Evolutionary conservation across 35 echinoderm and acorn worm species (phyloP).

Genomic region (Stichopus chloronotus): DNA sequence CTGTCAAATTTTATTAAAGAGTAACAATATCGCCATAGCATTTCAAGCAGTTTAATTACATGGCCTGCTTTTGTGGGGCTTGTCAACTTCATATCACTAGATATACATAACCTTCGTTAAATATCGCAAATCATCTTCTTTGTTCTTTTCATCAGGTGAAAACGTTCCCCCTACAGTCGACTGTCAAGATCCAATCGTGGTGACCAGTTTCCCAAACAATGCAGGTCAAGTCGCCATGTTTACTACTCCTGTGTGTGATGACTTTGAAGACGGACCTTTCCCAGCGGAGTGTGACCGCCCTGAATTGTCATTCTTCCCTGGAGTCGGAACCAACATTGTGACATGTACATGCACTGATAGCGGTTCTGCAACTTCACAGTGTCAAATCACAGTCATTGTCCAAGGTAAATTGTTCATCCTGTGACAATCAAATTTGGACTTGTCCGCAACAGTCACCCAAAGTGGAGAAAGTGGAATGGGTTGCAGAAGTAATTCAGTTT

Average conservation of each 20-base stretch:
- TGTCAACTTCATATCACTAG: no score
- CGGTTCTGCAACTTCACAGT: not conserved
- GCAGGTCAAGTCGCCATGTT: not conserved
- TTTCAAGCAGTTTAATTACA: no score
- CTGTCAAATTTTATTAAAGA: no score
- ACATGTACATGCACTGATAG: constrained; percentile 8
- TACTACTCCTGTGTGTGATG: not conserved
- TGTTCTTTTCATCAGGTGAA: not conserved
- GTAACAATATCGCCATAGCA: no score
- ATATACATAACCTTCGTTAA: no score
- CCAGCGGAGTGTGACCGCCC: not conserved
- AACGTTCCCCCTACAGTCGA: not conserved
- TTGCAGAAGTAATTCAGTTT: no score
- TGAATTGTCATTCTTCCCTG: not conserved
- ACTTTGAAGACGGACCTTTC: not conserved
- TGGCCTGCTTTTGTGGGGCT: no score
- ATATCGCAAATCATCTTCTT: not conserved
- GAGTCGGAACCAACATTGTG: not conserved
- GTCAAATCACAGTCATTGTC: not conserved
- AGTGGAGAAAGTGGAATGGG: no score
- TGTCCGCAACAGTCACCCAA: no score
- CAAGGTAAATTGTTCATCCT: not conserved
- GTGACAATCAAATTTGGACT: no score
- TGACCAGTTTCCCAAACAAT: not conserved
- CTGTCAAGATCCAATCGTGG: not conserved